phyloP scores from a whole-genome alignment of 2,888 invertebrate genomes.

The Oscheius myriophilus region DNA sequence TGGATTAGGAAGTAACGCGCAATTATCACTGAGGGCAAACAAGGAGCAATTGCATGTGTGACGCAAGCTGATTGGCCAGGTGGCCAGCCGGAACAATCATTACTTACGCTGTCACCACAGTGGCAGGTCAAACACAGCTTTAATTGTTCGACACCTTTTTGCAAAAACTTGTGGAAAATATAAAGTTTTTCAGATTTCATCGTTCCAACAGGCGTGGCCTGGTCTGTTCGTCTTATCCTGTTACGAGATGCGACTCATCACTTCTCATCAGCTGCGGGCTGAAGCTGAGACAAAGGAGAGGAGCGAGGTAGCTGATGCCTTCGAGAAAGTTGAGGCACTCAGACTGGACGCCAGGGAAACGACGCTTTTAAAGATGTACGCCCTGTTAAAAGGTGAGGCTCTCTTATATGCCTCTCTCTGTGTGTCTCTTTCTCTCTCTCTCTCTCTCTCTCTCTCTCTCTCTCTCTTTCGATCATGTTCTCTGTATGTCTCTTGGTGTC shows the following conservation, averaged over 20 bases:
- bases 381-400: conserved; percentile 53
- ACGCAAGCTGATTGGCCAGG: too few relatives aligned
- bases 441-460: too few relatives aligned
- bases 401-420: too few relatives aligned
- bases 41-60: too few relatives aligned
- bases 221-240: conserved; percentile 37
- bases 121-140: not conserved
- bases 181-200: conserved; percentile 26
- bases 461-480: too few relatives aligned
- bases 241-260: conserved; percentile 35
- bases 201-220: conserved; percentile 47
- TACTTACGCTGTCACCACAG: too few relatives aligned
- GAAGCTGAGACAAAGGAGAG: conserved; percentile 28
- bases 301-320: conserved; percentile 36
- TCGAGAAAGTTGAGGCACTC: conserved; percentile 47
- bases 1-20: too few relatives aligned
- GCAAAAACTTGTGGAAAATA: too few relatives aligned
- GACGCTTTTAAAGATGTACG: conserved; percentile 46
- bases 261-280: conserved; percentile 24
- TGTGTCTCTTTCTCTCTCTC: too few relatives aligned
- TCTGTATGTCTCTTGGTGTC: too few relatives aligned
- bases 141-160: not conserved
- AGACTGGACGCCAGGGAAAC: conserved; percentile 52
- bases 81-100: too few relatives aligned
- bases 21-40: too few relatives aligned